A percentile compares a stretch with the other conserved stretches of the same genome.
phyloP scores from a whole-genome alignment of 53 echinoderm and acorn worm species.

The Paelopatides confundens region DNA sequence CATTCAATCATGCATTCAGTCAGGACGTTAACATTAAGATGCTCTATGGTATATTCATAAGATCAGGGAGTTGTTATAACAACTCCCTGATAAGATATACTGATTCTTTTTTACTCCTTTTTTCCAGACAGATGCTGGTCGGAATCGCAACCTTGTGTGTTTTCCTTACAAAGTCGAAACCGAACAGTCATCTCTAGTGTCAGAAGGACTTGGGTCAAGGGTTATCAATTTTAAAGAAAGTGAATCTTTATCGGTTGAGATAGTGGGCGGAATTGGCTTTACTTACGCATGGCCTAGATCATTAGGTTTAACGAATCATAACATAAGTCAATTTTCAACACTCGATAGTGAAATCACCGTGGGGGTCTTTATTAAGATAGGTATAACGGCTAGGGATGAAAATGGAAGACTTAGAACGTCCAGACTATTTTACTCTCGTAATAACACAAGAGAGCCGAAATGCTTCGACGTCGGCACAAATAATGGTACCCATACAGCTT shows the following conservation, averaged over 20 bases:
- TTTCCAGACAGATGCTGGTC: background rate
- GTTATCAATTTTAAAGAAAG: background rate
- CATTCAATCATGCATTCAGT: too few species aligned
- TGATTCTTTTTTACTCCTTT: background rate
- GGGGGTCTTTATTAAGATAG: background rate
- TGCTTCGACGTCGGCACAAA: slow-evolving; percentile 13
- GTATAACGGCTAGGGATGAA: slow-evolving; percentile 12
- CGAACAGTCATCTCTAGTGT: background rate
- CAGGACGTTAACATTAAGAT: too few species aligned
- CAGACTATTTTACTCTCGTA: slow-evolving; percentile 19
- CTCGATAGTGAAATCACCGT: background rate
- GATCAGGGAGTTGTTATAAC: too few species aligned
- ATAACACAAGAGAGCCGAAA: slow-evolving; percentile 20
- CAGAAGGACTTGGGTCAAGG: background rate
- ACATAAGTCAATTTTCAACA: background rate
- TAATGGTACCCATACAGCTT: slow-evolving; percentile 36
- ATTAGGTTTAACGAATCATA: slow-evolving; percentile 21
- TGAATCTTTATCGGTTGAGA: background rate
- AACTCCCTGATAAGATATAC: too few species aligned
- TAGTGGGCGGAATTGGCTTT: slow-evolving; percentile 28
- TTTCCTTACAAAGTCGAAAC: background rate
- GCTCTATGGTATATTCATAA: too few species aligned
- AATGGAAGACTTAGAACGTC: slow-evolving; percentile 24
- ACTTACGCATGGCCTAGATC: slow-evolving; percentile 21
- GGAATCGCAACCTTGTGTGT: background rate